These are phyloP conservation scores for Ochotona curzoniae DNA, from an alignment of 2,113 vertebrate species.

Conservation along the genomic window DNA sequence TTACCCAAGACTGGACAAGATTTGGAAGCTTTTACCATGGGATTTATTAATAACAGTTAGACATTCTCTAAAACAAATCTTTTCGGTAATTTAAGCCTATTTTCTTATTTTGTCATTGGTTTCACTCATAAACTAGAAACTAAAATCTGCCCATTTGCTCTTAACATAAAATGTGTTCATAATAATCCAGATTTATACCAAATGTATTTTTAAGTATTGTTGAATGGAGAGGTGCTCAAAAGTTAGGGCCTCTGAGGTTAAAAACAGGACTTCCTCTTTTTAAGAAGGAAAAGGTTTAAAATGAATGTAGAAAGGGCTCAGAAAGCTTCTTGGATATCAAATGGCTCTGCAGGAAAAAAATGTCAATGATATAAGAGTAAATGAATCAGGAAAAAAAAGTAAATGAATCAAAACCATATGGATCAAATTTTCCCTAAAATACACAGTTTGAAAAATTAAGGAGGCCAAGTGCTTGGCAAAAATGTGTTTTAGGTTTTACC, in stretches of 20 bases:
- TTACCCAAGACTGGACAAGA: conserved; percentile 62
- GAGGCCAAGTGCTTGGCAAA: conserved; percentile 76
- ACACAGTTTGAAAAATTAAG: conserved; percentile 83
- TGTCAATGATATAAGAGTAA: conserved; percentile 79
- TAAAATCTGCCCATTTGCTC: conserved; percentile 68
- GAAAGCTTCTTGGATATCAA: conserved; percentile 81
- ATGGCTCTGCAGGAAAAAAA: conserved; percentile 62
- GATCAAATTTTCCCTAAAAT: conserved; percentile 83
- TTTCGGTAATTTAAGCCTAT: conserved; percentile 66
- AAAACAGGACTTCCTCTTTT: conserved; percentile 79
- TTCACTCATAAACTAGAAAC: conserved; percentile 73
- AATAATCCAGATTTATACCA: conserved; percentile 78
- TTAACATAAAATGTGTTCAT: conserved; percentile 73
- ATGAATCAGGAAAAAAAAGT: conserved; percentile 78
- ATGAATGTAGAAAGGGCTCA: conserved; percentile 66
- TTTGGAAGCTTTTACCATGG: conserved; percentile 38
- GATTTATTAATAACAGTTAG: conserved; percentile 75
- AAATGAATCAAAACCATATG: conserved; percentile 84
- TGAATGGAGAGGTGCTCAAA: conserved; percentile 66
- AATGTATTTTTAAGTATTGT: conserved; percentile 76
- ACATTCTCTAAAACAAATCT: conserved; percentile 57
- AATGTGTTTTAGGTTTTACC: conserved; percentile 83
- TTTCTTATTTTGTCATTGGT: conserved; percentile 78
- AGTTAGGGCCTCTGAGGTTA: conserved; percentile 75
- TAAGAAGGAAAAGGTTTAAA: conserved; percentile 68